Conservation (phyloP, 1,140 invertebrate genomes). For the Drosophila varians region DNA sequence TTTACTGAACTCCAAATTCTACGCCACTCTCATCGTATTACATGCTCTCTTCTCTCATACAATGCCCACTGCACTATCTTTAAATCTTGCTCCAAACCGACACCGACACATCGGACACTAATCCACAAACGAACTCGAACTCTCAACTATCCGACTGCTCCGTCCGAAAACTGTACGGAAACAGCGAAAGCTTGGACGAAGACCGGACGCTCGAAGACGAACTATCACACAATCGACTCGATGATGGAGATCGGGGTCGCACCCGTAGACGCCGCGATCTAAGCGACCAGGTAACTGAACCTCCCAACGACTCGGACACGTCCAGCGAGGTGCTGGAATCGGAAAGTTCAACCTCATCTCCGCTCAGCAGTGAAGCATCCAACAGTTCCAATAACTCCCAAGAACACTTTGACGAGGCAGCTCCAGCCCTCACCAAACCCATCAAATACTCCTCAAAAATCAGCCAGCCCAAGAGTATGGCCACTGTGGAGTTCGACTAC, state of each 20-base stretch:
- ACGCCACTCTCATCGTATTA: constrained; percentile 67
- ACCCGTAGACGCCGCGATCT: constrained; percentile 54
- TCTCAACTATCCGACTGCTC: constrained; percentile 47
- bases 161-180: constrained; percentile 70
- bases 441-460: constrained; percentile 62
- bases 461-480: constrained; percentile 4
- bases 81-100: constrained; percentile 59
- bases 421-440: background rate
- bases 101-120: constrained; percentile 24
- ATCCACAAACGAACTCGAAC: constrained; percentile 2
- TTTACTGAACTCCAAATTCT: constrained; percentile 51
- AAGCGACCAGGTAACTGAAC: constrained; percentile 8
- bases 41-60: constrained; percentile 69
- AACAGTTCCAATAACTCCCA: constrained; percentile 48
- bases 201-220: constrained; percentile 48
- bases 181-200: constrained; percentile 60
- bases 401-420: constrained; percentile 29
- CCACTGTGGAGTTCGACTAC: constrained; percentile 26
- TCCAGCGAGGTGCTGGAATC: constrained; percentile 42
- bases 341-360: constrained; percentile 1
- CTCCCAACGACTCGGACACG: constrained; percentile 35
- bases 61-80: constrained; percentile 69
- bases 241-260: constrained; percentile 20
- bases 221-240: constrained; percentile 66
- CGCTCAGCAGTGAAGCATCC: constrained; percentile 11